phyloP scores from a whole-genome alignment of 2,888 invertebrate genomes.

The Ischnura elegans region DNA sequence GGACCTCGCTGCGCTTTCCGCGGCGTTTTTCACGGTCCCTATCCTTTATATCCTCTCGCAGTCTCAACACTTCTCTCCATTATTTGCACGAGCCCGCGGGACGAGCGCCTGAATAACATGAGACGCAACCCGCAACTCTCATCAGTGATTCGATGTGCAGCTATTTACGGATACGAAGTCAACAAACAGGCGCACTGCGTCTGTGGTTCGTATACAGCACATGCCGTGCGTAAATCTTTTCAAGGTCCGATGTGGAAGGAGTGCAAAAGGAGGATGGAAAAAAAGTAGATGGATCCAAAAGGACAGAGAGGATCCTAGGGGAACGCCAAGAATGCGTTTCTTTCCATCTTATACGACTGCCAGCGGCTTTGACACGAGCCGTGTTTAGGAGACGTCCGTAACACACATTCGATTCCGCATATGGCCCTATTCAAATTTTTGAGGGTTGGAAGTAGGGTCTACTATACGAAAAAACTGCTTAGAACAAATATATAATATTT shows the following conservation, averaged over 20 bases:
- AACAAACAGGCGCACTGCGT: neutral
- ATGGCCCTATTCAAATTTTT: too few species aligned
- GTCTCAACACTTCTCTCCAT: too few species aligned
- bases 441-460: too few species aligned
- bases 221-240: neutral
- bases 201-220: neutral
- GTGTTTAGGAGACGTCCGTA: neutral
- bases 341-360: neutral
- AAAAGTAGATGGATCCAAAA: neutral
- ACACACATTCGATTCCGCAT: too few species aligned
- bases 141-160: neutral
- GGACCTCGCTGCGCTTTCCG: too few species aligned
- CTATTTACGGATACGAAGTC: slow-evolving; percentile 11
- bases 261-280: neutral
- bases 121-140: neutral
- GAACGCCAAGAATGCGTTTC: neutral
- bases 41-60: too few species aligned
- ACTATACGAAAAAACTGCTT: too few species aligned
- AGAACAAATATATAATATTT: too few species aligned
- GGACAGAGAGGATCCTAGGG: neutral
- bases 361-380: neutral
- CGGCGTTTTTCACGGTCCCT: too few species aligned
- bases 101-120: neutral
- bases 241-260: neutral
- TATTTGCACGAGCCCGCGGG: neutral